phyloP scores from a whole-genome alignment of 2,113 vertebrate genomes.

The Onychostoma macrolepis region DNA sequence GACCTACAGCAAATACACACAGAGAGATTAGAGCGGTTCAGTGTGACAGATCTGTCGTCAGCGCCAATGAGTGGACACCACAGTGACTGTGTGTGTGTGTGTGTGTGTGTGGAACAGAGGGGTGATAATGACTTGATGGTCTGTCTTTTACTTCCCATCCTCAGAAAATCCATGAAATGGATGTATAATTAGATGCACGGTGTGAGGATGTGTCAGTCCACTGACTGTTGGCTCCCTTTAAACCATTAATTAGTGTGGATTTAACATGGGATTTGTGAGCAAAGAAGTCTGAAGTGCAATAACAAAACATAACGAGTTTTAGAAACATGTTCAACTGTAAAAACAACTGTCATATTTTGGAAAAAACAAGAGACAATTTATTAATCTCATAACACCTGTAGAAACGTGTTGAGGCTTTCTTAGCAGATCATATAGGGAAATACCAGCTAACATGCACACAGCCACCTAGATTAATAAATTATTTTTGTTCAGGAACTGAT shows the following conservation, averaged over 20 bases:
- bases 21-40: conserved; percentile 37
- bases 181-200: conserved; percentile 27
- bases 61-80: conserved; percentile 23
- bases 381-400: background rate
- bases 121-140: conserved; percentile 44
- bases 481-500: background rate
- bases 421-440: background rate
- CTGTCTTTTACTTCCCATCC: conserved; percentile 6
- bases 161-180: conserved; percentile 14
- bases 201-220: conserved; percentile 4
- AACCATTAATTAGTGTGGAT: conserved; percentile 32
- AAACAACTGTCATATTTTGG: background rate
- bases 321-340: background rate
- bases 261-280: background rate
- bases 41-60: conserved; percentile 34
- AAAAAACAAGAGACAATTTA: background rate
- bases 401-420: background rate
- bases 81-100: background rate
- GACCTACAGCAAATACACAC: conserved; percentile 40
- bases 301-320: conserved; percentile 26
- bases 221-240: conserved; percentile 5
- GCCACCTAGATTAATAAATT: background rate
- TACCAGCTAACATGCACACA: background rate
- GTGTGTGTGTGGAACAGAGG: conserved; percentile 13
- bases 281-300: conserved; percentile 2